Conservation (phyloP, 2,888 invertebrate genomes). For the Drymonia ruficornis region DNA sequence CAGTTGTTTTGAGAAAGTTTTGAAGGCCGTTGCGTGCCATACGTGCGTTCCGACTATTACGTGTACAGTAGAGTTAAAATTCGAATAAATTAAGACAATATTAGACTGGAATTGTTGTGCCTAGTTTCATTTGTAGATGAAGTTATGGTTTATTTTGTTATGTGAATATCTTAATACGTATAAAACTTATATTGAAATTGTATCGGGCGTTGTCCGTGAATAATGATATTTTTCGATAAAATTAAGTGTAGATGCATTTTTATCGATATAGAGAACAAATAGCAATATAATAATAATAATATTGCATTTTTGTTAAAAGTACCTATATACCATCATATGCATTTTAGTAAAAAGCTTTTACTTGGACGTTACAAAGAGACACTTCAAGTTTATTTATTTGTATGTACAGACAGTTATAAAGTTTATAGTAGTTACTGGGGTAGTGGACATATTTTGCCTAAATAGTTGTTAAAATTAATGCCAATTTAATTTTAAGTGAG, state of each 20-base stretch:
- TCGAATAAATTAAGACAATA: conserved; percentile 34
- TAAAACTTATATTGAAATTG: background rate
- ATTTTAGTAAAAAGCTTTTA: background rate
- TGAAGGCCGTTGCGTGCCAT: background rate
- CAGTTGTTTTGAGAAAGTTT: background rate
- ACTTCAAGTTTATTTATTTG: too few species aligned
- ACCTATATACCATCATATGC: too few species aligned
- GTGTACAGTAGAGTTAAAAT: background rate
- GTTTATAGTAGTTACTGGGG: background rate
- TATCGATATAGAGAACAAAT: too few species aligned
- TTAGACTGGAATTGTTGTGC: conserved; percentile 49
- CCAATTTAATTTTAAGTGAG: background rate
- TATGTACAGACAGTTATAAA: background rate
- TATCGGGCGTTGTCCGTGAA: too few species aligned
- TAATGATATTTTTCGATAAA: too few species aligned
- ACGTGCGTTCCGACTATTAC: background rate
- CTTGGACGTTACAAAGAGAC: background rate
- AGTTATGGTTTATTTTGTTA: conserved; percentile 13
- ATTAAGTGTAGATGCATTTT: too few species aligned
- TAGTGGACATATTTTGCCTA: background rate
- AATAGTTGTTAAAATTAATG: background rate
- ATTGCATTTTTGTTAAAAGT: too few species aligned
- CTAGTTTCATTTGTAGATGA: conserved; percentile 33
- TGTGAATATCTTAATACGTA: background rate
- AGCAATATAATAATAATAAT: too few species aligned